Conservation (phyloP, 2,888 invertebrate species). For the Lypha dubia region DNA sequence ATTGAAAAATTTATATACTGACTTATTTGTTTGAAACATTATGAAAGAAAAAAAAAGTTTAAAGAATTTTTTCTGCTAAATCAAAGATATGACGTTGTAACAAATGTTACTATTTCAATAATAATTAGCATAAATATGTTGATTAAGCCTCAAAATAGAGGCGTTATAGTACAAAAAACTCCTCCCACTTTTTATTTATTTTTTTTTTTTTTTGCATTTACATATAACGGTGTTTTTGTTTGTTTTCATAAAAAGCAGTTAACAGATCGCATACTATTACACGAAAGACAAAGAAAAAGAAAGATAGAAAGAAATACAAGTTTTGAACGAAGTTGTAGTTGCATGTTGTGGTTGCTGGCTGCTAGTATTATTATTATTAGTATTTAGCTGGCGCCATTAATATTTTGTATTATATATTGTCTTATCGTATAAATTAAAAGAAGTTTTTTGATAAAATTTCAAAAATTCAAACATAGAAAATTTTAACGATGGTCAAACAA, state of each 20-base stretch:
- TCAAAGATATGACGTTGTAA: no score
- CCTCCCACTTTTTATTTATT: no score
- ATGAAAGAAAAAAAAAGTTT: background rate
- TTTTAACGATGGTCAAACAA: no score
- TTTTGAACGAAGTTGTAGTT: constrained; percentile 24
- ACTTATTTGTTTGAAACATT: background rate
- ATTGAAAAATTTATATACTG: constrained; percentile 15
- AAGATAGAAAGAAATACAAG: constrained; percentile 1
- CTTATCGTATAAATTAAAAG: constrained; percentile 18
- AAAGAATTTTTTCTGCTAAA: constrained; percentile 22
- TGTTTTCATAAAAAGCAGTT: background rate
- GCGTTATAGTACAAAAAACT: constrained; percentile 14
- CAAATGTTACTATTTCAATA: no score
- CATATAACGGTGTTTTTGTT: constrained; percentile 12
- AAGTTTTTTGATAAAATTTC: constrained; percentile 45
- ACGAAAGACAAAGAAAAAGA: background rate
- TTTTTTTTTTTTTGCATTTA: constrained; percentile 4
- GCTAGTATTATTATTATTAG: no score
- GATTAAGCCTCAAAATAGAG: background rate
- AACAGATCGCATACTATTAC: background rate
- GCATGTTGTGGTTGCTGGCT: background rate
- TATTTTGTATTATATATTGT: background rate
- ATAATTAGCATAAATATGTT: constrained; percentile 4
- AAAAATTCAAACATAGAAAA: background rate
- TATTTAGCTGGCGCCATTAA: constrained; percentile 49